phyloP scores from a whole-genome alignment of 2,888 invertebrate species.

The Halictus quadricinctus region DNA sequence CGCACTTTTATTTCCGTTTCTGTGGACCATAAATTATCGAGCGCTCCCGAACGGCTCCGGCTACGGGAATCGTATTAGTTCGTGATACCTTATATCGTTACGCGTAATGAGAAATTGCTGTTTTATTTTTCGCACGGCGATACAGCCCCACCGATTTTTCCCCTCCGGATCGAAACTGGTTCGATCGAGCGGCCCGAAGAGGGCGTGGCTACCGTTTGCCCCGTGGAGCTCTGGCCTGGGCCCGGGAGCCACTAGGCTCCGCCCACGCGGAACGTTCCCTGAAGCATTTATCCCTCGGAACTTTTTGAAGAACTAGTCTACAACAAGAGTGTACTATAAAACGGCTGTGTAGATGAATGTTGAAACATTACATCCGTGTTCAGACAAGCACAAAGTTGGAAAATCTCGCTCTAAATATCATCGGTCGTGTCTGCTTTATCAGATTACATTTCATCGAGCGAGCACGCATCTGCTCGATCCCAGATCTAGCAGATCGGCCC shows the following conservation, averaged over 20 bases:
- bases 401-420: not conserved
- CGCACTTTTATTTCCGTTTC: constrained; percentile 20
- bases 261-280: not conserved
- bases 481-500: not conserved
- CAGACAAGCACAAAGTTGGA: not conserved
- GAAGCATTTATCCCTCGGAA: no score
- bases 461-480: no score
- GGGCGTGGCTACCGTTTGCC: not conserved
- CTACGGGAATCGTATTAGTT: constrained; percentile 12
- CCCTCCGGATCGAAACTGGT: not conserved
- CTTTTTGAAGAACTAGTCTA: no score
- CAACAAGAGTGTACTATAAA: no score
- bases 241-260: not conserved
- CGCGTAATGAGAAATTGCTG: constrained; percentile 44
- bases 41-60: not conserved
- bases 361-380: not conserved
- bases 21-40: constrained; percentile 47
- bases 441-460: not conserved
- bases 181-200: not conserved
- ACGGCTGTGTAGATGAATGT: no score
- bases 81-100: constrained; percentile 43
- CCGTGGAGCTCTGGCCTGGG: not conserved
- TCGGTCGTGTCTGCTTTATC: not conserved
- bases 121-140: constrained; percentile 28
- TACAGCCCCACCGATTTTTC: not conserved